Evolutionary conservation across 2,113 vertebrate genomes (phyloP).

Genomic region (Onychorhynchus coronatus): DNA sequence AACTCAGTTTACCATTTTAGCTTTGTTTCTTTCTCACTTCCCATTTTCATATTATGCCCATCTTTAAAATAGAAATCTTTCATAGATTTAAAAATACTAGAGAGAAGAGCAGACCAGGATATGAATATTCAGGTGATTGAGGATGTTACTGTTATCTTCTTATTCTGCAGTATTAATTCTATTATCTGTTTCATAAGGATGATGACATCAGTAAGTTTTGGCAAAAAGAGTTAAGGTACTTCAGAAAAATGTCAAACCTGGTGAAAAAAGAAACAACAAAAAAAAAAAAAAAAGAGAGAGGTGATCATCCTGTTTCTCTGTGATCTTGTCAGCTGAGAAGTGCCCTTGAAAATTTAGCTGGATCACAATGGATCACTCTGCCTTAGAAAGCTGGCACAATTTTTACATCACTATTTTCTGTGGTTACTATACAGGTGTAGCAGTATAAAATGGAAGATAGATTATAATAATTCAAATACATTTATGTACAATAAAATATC

Average conservation of each 20-base stretch:
- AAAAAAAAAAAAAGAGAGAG: background rate
- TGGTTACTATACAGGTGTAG: background rate
- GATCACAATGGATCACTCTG: background rate
- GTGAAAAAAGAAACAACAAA: background rate
- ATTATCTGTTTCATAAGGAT: background rate
- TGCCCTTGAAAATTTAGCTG: background rate
- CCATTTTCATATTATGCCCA: background rate
- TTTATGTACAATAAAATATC: background rate
- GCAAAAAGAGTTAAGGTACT: background rate
- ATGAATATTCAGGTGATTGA: background rate
- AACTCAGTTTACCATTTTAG: background rate
- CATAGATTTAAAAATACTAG: background rate
- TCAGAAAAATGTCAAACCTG: background rate
- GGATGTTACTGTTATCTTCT: background rate
- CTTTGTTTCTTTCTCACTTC: background rate
- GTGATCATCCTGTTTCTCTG: background rate
- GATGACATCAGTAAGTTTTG: background rate
- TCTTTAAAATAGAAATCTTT: background rate
- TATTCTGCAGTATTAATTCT: background rate
- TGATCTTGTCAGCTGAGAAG: background rate
- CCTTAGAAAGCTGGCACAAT: background rate
- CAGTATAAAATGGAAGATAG: background rate
- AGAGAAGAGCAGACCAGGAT: background rate
- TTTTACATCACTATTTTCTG: background rate
- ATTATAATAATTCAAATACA: background rate